Base-by-base conservation (phyloP, 2,888 invertebrate species). In the Malthinus flaveolus region DNA sequence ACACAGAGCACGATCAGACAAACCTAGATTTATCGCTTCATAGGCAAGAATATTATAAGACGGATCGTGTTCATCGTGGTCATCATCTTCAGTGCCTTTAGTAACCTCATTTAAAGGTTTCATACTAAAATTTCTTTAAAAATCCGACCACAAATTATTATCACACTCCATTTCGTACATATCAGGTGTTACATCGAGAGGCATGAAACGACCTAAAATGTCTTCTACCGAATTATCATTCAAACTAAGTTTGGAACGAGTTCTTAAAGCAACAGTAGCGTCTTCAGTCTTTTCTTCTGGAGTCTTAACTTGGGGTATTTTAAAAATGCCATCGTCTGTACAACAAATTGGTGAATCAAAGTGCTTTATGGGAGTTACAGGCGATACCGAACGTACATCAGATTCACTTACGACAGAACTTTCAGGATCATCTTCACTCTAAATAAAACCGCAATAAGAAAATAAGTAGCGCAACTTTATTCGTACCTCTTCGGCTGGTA, bases 11-110 rank as follows among this genome's bases (percentile, higher is more conserved):
- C 13, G 42, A 15, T 49, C 23, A n/a, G 44, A 46, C 31, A 23
- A 44, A 88, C 88, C 79, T 63, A 85, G 82, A 70, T 82, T 80
- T 56, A 81, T 79, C 70, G 91, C 89, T 65, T 87, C 87, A 71
- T 94, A 93, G 12, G 89, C 91, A 46, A 90, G 82, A 4, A 91
- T 89, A 75, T 93, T 91, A 75, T 93, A 95, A 74, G 95, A 95
- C 0, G 95, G 95, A 80, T 95, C 95, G 49, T 90, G 89, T 59
- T 91, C 91, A n/a, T n/a, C n/a, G n/a, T n/a, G n/a, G n/a, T n/a
- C n/a, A 73, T 89, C 89, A 74, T 93, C 93, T 65, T 89, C 90
- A 13, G 69, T 69, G 10, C 74, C 68, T 60, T 73, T n/a, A n/a
- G n/a, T n/a, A n/a, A n/a, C n/a, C n/a, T n/a, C n/a, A n/a, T n/a